Evolutionary conservation across 2,888 invertebrate species (phyloP).

Genomic region (Dione vanillae): DNA sequence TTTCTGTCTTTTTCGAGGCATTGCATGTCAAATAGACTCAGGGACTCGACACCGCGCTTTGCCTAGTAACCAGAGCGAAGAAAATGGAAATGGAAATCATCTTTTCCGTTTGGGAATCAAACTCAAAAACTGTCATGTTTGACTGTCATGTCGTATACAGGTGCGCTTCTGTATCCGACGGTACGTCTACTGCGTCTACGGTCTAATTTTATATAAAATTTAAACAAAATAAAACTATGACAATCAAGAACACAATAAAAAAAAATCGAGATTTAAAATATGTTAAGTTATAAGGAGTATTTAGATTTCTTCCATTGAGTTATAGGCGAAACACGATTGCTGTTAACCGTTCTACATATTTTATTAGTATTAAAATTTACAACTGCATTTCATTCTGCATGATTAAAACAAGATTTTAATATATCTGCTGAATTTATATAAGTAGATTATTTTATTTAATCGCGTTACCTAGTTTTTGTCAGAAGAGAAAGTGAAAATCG

Average conservation of each 20-base stretch:
- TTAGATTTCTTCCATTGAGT: conserved; percentile 8
- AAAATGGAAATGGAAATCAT: too few species aligned
- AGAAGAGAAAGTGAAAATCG: conserved; percentile 29
- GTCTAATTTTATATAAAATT: not conserved
- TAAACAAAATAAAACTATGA: not conserved
- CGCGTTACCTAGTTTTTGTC: conserved; percentile 33
- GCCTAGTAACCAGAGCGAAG: too few species aligned
- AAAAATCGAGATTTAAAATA: conserved; percentile 10
- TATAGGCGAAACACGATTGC: conserved; percentile 20
- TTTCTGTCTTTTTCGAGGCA: too few species aligned
- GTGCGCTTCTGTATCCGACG: too few species aligned
- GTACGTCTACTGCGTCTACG: too few species aligned
- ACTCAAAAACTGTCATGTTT: too few species aligned
- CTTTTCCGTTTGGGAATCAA: too few species aligned
- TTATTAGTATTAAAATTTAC: conserved; percentile 36
- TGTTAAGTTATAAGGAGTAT: not conserved
- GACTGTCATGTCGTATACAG: too few species aligned
- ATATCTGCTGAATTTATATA: conserved; percentile 14
- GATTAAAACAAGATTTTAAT: conserved; percentile 30
- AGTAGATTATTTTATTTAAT: conserved; percentile 27
- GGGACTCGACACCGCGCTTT: too few species aligned
- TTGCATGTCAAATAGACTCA: too few species aligned
- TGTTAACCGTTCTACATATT: conserved; percentile 31
- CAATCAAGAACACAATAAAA: too few species aligned
- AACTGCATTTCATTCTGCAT: conserved; percentile 12